Percentiles rank a stretch among this genome's conserved stretches.
These are phyloP conservation scores for Spodoptera picta DNA, from an alignment of 2,888 invertebrate genomes.

Conservation along the genomic window DNA sequence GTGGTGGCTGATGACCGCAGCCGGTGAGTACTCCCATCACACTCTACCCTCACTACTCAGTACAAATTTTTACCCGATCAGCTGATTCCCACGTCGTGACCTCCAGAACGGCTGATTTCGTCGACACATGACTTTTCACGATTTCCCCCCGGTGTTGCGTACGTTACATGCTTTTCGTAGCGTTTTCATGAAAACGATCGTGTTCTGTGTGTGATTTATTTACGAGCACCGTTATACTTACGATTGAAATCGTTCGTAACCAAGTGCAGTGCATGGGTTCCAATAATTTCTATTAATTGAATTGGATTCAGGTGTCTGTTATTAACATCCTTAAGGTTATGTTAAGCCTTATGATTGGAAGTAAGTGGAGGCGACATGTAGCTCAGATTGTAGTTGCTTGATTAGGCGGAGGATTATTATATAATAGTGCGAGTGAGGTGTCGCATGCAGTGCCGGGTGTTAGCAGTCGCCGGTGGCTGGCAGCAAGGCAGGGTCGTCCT, in stretches of 20 bases:
- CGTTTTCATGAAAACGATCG: conserved; percentile 63
- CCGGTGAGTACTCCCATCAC: conserved; percentile 80
- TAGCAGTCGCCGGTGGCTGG: conserved; percentile 47
- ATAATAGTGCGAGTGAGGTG: conserved; percentile 43
- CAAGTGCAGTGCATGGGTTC: conserved; percentile 17
- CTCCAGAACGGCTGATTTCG: conserved; percentile 58
- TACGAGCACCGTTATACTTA: conserved; percentile 10
- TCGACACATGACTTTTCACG: conserved; percentile 69
- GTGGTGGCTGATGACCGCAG: conserved; percentile 87
- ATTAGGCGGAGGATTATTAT: conserved; percentile 35
- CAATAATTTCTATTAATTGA: conserved; percentile 18
- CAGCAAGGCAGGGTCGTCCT: conserved; percentile 66
- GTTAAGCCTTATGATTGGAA: conserved; percentile 15
- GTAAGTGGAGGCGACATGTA: conserved; percentile 2
- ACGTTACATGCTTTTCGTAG: conserved; percentile 65
- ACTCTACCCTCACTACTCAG: conserved; percentile 18
- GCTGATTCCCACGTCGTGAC: conserved; percentile 70
- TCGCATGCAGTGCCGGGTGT: conserved; percentile 57
- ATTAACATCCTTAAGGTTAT: conserved; percentile 39
- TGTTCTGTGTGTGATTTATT: conserved; percentile 59
- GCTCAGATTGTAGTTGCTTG: conserved; percentile 7
- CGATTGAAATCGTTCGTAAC: conserved; percentile 5
- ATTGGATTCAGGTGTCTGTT: conserved; percentile 16
- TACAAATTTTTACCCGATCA: conserved; percentile 61
- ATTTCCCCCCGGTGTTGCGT: conserved; percentile 62